These are phyloP conservation scores for Arothron firmamentum DNA, from an alignment of 2,113 vertebrate species.

Conservation along the genomic window DNA sequence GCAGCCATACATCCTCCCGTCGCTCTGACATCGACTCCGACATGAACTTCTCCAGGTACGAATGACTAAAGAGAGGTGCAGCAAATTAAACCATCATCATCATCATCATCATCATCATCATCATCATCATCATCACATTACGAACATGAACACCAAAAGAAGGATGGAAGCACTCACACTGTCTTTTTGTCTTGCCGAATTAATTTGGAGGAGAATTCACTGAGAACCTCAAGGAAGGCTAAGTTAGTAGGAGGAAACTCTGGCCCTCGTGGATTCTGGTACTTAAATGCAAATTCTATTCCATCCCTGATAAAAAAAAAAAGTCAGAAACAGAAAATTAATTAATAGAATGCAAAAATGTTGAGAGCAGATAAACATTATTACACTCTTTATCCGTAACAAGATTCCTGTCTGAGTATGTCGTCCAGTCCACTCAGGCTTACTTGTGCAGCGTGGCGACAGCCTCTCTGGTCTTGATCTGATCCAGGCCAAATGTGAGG, in stretches of 20 bases:
- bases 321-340: not conserved
- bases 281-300: slow-evolving; percentile 98
- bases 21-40: slow-evolving; percentile 97
- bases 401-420: no score
- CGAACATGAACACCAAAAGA: not conserved
- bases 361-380: not conserved
- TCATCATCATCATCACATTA: not conserved
- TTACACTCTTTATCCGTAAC: no score
- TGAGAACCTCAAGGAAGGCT: slow-evolving; percentile 96
- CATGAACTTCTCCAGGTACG: slow-evolving; percentile 97
- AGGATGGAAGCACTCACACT: slow-evolving; percentile 82
- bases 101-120: not conserved
- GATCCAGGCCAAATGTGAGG: slow-evolving; percentile 96
- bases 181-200: slow-evolving; percentile 98
- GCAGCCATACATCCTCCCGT: slow-evolving; percentile 96
- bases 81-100: not conserved
- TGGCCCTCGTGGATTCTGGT: slow-evolving; percentile 92
- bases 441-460: slow-evolving; percentile 98
- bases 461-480: slow-evolving; percentile 98
- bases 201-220: slow-evolving; percentile 97
- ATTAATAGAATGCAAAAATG: not conserved
- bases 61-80: slow-evolving; percentile 76
- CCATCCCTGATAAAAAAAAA: slow-evolving; percentile 80
- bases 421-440: not conserved
- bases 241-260: slow-evolving; percentile 94